Conservation (phyloP, 2,113 vertebrate genomes). For the Craseonycteris thonglongyai region DNA sequence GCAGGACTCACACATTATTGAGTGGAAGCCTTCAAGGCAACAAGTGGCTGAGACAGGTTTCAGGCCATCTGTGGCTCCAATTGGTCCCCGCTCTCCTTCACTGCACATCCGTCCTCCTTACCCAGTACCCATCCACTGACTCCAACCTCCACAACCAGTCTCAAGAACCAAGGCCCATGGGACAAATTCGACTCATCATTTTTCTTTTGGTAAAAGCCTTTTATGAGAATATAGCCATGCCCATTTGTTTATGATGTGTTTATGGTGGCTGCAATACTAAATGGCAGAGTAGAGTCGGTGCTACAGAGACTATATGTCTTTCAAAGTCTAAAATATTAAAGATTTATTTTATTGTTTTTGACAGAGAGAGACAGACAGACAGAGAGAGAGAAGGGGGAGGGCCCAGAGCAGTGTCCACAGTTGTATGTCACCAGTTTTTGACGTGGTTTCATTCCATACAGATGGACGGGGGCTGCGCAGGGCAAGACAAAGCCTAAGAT, state of each 20-base stretch:
- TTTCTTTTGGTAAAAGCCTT: background rate
- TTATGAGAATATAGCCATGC: background rate
- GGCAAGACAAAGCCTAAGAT: no score
- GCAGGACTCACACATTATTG: background rate
- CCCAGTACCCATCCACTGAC: background rate
- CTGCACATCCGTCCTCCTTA: background rate
- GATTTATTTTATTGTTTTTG: no score
- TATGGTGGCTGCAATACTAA: background rate
- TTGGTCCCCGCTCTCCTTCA: background rate
- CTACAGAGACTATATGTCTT: background rate
- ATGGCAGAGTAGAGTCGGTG: background rate
- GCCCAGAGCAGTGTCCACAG: no score
- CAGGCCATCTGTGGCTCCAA: accelerated
- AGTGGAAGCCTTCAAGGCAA: background rate
- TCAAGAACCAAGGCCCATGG: background rate
- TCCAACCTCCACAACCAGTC: background rate
- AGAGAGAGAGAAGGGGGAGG: no score
- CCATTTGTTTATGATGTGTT: background rate
- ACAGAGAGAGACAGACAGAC: no score
- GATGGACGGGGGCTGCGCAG: no score
- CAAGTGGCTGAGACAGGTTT: background rate
- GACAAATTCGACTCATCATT: background rate
- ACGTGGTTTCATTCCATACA: no score
- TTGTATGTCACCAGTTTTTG: no score
- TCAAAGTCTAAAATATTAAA: background rate